These are phyloP conservation scores for Anniella stebbinsi DNA, from an alignment of 2,797 vertebrate genomes.

Conservation along the genomic window DNA sequence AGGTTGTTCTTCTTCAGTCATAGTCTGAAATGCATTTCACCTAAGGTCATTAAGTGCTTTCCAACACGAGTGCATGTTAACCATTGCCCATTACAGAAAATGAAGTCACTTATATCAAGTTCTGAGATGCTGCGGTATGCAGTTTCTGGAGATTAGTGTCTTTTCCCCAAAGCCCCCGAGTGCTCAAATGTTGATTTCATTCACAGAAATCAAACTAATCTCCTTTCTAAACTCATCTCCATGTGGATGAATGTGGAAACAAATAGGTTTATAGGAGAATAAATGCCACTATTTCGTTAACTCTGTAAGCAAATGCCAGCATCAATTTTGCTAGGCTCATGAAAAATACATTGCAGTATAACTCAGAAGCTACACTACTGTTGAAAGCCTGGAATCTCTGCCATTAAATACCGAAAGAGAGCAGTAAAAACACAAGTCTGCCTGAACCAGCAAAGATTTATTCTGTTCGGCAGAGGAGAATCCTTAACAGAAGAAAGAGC, in stretches of 20 bases:
- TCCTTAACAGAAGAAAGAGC: background rate
- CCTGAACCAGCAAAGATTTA: slow-evolving; percentile 15
- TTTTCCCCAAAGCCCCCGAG: slow-evolving; percentile 28
- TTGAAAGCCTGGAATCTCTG: slow-evolving; percentile 18
- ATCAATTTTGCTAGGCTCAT: slow-evolving; percentile 14
- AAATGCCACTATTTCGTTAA: slow-evolving; percentile 27
- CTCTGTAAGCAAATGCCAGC: slow-evolving; percentile 14
- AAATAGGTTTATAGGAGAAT: slow-evolving; percentile 37
- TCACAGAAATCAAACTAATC: slow-evolving; percentile 37
- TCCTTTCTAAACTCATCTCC: slow-evolving; percentile 49
- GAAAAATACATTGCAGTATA: slow-evolving; percentile 17
- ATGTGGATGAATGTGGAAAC: slow-evolving; percentile 38
- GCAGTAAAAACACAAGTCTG: background rate
- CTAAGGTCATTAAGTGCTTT: background rate
- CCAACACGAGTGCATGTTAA: background rate
- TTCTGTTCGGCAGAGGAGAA: background rate
- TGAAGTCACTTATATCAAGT: slow-evolving; percentile 12
- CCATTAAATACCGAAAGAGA: slow-evolving; percentile 45
- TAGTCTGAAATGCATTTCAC: slow-evolving; percentile 40
- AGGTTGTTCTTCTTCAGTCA: slow-evolving; percentile 19
- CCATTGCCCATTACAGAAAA: background rate
- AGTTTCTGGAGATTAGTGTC: slow-evolving; percentile 17
- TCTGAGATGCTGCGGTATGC: background rate
- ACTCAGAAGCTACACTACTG: slow-evolving; percentile 5
- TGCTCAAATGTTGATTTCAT: slow-evolving; percentile 17